These are phyloP conservation scores for Rhinogobius similis DNA, from an alignment of 2,113 vertebrate genomes.

Conservation along the genomic window DNA sequence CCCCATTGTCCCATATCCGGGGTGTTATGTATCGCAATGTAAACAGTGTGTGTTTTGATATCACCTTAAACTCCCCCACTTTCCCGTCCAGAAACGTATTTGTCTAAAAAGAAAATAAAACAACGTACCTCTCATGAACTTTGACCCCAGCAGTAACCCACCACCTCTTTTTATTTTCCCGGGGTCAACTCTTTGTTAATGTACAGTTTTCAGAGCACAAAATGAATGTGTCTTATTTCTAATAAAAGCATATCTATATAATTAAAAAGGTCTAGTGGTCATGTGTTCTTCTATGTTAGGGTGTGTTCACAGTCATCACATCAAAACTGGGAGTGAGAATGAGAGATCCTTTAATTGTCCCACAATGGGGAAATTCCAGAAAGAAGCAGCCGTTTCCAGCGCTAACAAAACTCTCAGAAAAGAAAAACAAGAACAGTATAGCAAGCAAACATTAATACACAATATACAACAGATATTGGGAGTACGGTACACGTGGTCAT, in stretches of 20 bases:
- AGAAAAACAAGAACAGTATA: too few relatives aligned
- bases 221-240: slow-evolving; percentile 95
- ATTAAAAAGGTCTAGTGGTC: slow-evolving; percentile 45
- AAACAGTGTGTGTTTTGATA: slow-evolving; percentile 86
- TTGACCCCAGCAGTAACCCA: slow-evolving; percentile 19
- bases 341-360: too few relatives aligned
- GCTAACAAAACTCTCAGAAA: too few relatives aligned
- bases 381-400: too few relatives aligned
- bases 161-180: slow-evolving; percentile 71
- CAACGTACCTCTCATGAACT: slow-evolving; percentile 19
- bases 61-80: slow-evolving; percentile 71
- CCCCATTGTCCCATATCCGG: slow-evolving; percentile 9
- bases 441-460: too few relatives aligned
- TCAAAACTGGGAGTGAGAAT: too few relatives aligned
- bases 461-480: too few relatives aligned
- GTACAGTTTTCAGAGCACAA: slow-evolving; percentile 98
- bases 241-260: slow-evolving; percentile 88
- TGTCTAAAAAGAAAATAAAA: slow-evolving; percentile 25
- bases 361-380: too few relatives aligned
- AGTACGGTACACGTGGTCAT: too few relatives aligned
- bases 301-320: too few relatives aligned
- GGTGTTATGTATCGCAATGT: slow-evolving; percentile 85
- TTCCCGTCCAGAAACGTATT: slow-evolving; percentile 48
- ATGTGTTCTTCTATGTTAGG: slow-evolving; percentile 1
- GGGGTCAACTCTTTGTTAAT: slow-evolving; percentile 80